A percentile compares a stretch with the other conserved stretches of the same genome.
phyloP scores from a whole-genome alignment of 2,888 invertebrate genomes.

The Caenorhabditis sulstoni region DNA sequence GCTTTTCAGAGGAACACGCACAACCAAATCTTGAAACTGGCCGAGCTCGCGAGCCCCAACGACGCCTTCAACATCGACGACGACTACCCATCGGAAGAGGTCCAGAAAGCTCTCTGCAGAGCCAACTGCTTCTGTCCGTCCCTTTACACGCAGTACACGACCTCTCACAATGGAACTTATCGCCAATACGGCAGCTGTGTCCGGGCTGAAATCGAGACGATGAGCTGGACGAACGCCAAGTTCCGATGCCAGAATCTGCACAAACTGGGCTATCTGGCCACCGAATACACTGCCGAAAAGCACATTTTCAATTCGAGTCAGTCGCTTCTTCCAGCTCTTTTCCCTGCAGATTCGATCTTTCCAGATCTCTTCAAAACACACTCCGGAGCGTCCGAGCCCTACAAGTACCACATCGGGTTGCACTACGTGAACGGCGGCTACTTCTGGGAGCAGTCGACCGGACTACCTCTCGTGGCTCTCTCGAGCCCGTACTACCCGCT shows the following conservation, averaged over 20 bases:
- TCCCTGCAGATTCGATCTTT: not conserved
- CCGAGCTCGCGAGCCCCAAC: constrained; percentile 1
- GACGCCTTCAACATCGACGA: constrained; percentile 34
- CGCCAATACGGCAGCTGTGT: constrained; percentile 21
- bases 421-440: constrained; percentile 32
- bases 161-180: constrained; percentile 14
- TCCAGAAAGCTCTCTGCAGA: constrained; percentile 27
- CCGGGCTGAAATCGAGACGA: not conserved
- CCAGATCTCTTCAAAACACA: constrained; percentile 18
- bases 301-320: constrained; percentile 26
- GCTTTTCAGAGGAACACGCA: constrained; percentile 19
- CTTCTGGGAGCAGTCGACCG: constrained; percentile 35
- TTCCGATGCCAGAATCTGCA: constrained; percentile 32
- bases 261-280: constrained; percentile 12
- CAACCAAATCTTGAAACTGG: constrained; percentile 10
- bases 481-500: constrained; percentile 10
- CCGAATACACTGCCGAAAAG: constrained; percentile 25
- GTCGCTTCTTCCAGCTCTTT: constrained; percentile 2
- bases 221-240: constrained; percentile 34
- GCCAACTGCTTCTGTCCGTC: constrained; percentile 31
- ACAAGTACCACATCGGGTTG: constrained; percentile 31
- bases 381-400: not conserved
- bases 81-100: constrained; percentile 35
- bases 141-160: constrained; percentile 9
- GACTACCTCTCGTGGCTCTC: constrained; percentile 15